Conservation (phyloP, 2,113 vertebrate species). For the Rhombomys opimus region DNA sequence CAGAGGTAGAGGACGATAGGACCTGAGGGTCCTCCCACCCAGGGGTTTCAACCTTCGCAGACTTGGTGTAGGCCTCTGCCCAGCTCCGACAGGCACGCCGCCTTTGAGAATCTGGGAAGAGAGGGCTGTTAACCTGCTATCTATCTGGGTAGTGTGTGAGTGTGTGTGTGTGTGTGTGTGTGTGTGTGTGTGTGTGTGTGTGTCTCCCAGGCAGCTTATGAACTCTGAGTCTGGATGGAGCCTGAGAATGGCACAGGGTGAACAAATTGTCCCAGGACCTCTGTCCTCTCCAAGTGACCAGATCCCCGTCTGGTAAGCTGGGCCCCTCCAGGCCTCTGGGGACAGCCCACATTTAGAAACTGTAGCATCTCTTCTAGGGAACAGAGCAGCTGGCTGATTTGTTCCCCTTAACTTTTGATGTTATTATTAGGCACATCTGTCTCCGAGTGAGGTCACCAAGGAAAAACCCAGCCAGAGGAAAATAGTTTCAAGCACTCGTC, state of each 20-base stretch:
- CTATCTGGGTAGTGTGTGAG: rapidly evolving
- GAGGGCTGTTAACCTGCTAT: neutral
- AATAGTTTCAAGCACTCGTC: slow-evolving; percentile 45
- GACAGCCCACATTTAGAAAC: slow-evolving; percentile 53
- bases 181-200: too few species aligned
- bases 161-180: neutral
- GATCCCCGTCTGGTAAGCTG: neutral
- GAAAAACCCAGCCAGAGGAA: slow-evolving; percentile 63
- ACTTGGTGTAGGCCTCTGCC: neutral
- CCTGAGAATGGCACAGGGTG: too few species aligned
- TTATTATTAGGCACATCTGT: slow-evolving; percentile 75
- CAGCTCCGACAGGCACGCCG: neutral
- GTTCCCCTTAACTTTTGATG: neutral
- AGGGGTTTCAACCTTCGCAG: neutral
- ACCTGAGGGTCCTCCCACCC: neutral
- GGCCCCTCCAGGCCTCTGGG: neutral
- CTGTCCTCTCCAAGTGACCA: neutral
- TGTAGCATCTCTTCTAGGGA: slow-evolving; percentile 52
- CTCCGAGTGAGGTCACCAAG: slow-evolving; percentile 70
- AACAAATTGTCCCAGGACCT: neutral
- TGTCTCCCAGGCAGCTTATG: too few species aligned
- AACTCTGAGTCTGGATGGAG: neutral
- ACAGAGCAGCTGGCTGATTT: slow-evolving; percentile 48
- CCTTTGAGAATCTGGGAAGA: neutral
- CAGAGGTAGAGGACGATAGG: neutral